Evolutionary conservation across 2,797 vertebrate genomes (phyloP).

Genomic region (Meda fulgida): DNA sequence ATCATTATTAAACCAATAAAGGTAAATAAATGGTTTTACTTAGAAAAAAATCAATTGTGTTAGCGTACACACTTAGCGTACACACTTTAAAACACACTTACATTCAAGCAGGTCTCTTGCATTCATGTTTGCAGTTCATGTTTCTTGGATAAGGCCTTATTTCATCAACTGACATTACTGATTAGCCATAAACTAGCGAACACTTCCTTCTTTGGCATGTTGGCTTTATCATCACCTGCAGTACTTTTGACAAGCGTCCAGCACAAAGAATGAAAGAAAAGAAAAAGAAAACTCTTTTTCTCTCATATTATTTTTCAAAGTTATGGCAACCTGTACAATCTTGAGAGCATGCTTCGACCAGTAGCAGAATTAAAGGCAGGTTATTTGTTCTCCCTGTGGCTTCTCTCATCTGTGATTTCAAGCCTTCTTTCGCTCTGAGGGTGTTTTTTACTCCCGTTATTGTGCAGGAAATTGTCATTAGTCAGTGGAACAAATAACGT

Average conservation of each 20-base stretch:
- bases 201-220: slow-evolving; percentile 44
- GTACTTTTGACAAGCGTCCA: slow-evolving; percentile 34
- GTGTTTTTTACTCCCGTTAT: slow-evolving; percentile 79
- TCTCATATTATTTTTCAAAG: slow-evolving; percentile 66
- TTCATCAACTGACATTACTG: slow-evolving; percentile 29
- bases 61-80: background rate
- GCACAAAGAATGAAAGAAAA: slow-evolving; percentile 41
- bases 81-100: too few relatives aligned
- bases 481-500: slow-evolving; percentile 88
- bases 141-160: slow-evolving; percentile 12
- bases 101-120: background rate
- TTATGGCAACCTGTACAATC: slow-evolving; percentile 55
- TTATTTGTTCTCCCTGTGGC: slow-evolving; percentile 81
- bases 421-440: slow-evolving; percentile 80
- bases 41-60: background rate
- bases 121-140: background rate
- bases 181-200: slow-evolving; percentile 60
- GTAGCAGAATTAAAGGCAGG: slow-evolving; percentile 76
- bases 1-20: background rate
- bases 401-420: slow-evolving; percentile 79
- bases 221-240: slow-evolving; percentile 1
- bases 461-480: slow-evolving; percentile 88
- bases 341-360: slow-evolving; percentile 67
- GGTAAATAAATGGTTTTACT: background rate
- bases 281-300: slow-evolving; percentile 53